phyloP scores from a whole-genome alignment of 2,113 vertebrate genomes.

The Odobenus rosmarus region DNA sequence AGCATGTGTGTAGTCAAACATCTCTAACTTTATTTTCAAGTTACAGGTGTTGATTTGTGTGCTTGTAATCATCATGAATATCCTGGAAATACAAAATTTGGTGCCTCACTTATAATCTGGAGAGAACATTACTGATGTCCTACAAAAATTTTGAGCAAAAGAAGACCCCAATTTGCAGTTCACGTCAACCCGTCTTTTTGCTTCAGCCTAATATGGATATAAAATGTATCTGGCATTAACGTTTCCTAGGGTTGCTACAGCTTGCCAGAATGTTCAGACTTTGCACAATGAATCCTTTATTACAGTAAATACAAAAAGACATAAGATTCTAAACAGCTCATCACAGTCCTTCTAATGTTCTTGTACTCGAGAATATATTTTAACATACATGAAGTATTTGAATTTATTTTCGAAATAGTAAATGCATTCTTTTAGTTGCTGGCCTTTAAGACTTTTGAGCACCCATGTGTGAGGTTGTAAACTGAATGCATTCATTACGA shows the following conservation, averaged over 20 bases:
- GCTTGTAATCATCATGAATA: background rate
- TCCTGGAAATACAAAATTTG: slow-evolving; percentile 48
- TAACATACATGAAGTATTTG: slow-evolving; percentile 42
- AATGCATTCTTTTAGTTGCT: slow-evolving; percentile 38
- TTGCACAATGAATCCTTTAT: slow-evolving; percentile 82
- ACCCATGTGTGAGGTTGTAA: slow-evolving; percentile 1
- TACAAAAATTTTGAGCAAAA: slow-evolving; percentile 68
- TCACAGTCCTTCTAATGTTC: slow-evolving; percentile 67
- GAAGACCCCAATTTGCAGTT: slow-evolving; percentile 59
- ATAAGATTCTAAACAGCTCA: slow-evolving; percentile 78
- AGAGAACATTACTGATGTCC: slow-evolving; percentile 58
- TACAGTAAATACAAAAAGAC: slow-evolving; percentile 83
- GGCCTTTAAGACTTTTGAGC: background rate
- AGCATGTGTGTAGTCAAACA: slow-evolving; percentile 10
- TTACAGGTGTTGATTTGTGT: slow-evolving; percentile 49
- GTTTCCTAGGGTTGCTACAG: slow-evolving; percentile 64
- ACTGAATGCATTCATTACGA: slow-evolving; percentile 33
- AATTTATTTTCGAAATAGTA: slow-evolving; percentile 62
- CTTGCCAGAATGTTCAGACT: slow-evolving; percentile 83
- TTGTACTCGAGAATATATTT: slow-evolving; percentile 54
- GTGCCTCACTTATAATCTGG: slow-evolving; percentile 47
- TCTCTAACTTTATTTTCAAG: slow-evolving; percentile 46
- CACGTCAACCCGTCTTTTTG: slow-evolving; percentile 75
- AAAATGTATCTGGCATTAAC: slow-evolving; percentile 84
- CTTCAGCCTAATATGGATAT: slow-evolving; percentile 88